These are phyloP conservation scores for Falco biarmicus DNA, from an alignment of 2,797 vertebrate genomes.

Conservation along the genomic window DNA sequence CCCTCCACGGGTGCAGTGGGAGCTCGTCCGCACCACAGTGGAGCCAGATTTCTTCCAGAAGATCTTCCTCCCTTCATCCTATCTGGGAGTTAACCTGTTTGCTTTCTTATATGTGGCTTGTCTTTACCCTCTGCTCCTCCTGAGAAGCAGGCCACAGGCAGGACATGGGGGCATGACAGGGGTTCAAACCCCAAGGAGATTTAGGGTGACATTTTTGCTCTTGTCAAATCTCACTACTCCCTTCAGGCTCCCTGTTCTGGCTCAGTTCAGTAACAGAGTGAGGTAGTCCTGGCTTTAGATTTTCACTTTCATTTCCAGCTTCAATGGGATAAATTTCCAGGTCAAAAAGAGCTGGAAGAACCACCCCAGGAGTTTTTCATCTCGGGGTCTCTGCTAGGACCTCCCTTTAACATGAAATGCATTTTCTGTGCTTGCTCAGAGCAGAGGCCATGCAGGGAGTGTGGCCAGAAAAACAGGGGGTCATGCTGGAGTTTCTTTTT, in stretches of 20 bases:
- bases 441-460: neutral
- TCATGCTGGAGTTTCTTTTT: neutral
- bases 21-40: fast-evolving
- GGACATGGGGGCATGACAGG: neutral
- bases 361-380: neutral
- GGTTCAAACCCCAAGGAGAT: neutral
- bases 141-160: neutral
- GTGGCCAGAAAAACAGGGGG: constrained; percentile 15
- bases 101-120: neutral
- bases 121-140: neutral
- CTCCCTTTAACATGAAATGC: neutral
- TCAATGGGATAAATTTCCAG: neutral
- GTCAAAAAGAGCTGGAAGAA: neutral
- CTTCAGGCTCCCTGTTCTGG: neutral
- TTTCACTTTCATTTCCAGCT: neutral
- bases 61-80: neutral
- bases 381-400: neutral
- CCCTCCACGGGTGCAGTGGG: neutral
- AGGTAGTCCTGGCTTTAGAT: neutral
- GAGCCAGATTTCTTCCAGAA: neutral
- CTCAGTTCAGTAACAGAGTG: neutral
- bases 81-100: neutral
- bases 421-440: neutral
- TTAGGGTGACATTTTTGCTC: neutral
- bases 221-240: neutral